These are phyloP conservation scores for Agapostemon virescens DNA, from an alignment of 2,888 invertebrate species.

Conservation along the genomic window DNA sequence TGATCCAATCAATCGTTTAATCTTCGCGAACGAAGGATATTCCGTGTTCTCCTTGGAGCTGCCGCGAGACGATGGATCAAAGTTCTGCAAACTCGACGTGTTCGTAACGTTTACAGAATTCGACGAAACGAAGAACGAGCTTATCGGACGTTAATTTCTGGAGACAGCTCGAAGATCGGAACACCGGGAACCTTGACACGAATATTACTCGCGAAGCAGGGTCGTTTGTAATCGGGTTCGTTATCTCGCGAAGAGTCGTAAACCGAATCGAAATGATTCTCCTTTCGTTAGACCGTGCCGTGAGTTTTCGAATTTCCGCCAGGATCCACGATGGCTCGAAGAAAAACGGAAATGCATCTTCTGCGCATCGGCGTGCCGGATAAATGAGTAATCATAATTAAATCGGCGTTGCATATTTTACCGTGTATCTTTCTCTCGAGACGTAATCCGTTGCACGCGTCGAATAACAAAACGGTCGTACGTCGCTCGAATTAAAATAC, in stretches of 20 bases:
- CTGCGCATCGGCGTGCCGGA: slow-evolving; percentile 20
- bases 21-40: neutral
- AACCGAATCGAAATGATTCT: neutral
- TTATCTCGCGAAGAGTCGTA: slow-evolving; percentile 19
- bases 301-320: neutral
- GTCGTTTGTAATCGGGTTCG: slow-evolving; percentile 34
- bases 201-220: slow-evolving; percentile 44
- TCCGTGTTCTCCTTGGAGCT: neutral
- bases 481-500: slow-evolving; percentile 46
- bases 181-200: slow-evolving; percentile 52
- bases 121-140: neutral
- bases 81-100: neutral
- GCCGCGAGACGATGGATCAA: neutral
- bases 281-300: neutral
- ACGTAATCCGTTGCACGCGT: slow-evolving; percentile 34
- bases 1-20: neutral
- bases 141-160: neutral
- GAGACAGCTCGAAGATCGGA: neutral
- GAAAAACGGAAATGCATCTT: slow-evolving; percentile 12
- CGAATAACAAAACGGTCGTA: slow-evolving; percentile 47
- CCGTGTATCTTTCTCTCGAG: slow-evolving; percentile 19
- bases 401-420: slow-evolving; percentile 30
- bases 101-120: neutral
- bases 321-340: neutral
- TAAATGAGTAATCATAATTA: slow-evolving; percentile 44